Percentiles rank a stretch among this genome's conserved stretches.
Evolutionary conservation across 2,888 invertebrate species (phyloP).

Genomic region (Xestobium rufovillosum): DNA sequence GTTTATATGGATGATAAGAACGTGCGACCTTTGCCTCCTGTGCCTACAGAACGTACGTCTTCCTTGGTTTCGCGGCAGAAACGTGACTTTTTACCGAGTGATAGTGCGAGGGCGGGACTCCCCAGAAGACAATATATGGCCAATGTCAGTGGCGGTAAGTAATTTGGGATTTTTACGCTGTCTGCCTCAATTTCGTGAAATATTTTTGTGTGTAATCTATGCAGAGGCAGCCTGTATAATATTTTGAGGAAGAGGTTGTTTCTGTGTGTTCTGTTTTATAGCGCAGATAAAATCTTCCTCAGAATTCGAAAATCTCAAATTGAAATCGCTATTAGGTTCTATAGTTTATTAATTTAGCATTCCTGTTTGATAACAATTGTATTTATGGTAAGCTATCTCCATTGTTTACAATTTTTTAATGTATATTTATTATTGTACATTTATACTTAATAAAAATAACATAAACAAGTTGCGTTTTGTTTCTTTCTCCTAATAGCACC

Average conservation of each 20-base stretch:
- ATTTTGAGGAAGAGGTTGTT: conserved; percentile 26
- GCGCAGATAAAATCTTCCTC: conserved; percentile 22
- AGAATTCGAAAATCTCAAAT: conserved; percentile 32
- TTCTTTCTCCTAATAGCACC: conserved; percentile 26
- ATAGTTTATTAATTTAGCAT: conserved; percentile 16
- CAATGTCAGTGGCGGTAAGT: conserved; percentile 30
- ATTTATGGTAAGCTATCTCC: conserved; percentile 4
- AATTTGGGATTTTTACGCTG: conserved; percentile 10
- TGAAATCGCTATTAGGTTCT: conserved; percentile 36
- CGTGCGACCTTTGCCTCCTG: conserved; percentile 42
- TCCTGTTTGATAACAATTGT: conserved; percentile 12
- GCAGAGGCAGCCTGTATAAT: too few relatives aligned
- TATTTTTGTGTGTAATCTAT: too few relatives aligned
- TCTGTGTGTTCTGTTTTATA: background rate
- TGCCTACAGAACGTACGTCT: conserved; percentile 30
- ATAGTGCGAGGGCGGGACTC: too few relatives aligned
- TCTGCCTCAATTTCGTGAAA: too few relatives aligned
- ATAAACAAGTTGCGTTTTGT: conserved; percentile 15
- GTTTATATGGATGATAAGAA: conserved; percentile 11
- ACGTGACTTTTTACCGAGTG: too few relatives aligned
- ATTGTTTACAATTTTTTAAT: conserved; percentile 5
- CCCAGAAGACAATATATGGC: too few relatives aligned
- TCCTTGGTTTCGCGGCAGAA: conserved; percentile 17
- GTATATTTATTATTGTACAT: background rate
- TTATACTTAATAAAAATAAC: conserved; percentile 10